Evolutionary conservation across 2,888 invertebrate genomes (phyloP).

Genomic region (Omphaloscelis lunosa): DNA sequence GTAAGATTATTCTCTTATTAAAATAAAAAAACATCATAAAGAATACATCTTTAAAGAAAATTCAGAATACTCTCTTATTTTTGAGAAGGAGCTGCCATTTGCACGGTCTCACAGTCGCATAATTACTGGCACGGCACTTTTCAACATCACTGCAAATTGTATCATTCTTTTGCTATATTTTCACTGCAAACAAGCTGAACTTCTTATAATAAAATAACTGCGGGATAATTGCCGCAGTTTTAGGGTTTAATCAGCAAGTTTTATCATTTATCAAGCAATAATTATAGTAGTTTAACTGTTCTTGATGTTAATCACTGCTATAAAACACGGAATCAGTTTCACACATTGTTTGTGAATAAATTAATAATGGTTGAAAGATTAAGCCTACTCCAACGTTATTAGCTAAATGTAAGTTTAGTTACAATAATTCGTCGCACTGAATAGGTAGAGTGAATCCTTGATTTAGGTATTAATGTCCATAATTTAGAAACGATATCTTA

Average conservation of each 20-base stretch:
- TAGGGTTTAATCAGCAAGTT: constrained; percentile 43
- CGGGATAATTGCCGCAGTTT: constrained; percentile 38
- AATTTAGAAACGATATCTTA: too few species aligned
- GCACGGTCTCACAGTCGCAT: constrained; percentile 53
- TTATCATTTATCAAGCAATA: constrained; percentile 61
- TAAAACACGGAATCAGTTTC: constrained; percentile 40
- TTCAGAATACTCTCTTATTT: constrained; percentile 51
- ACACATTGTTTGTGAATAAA: constrained; percentile 22
- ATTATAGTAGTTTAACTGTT: constrained; percentile 54
- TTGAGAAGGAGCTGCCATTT: constrained; percentile 56
- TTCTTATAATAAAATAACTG: constrained; percentile 48
- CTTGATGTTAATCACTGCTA: constrained; percentile 50
- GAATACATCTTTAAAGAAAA: constrained; percentile 39
- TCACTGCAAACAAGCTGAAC: constrained; percentile 51
- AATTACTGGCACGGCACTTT: constrained; percentile 61
- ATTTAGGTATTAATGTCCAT: too few species aligned
- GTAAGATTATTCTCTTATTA: background rate
- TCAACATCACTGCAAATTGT: constrained; percentile 58
- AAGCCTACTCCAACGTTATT: background rate
- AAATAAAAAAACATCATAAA: constrained; percentile 23
- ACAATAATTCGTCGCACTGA: background rate
- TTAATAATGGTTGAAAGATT: constrained; percentile 21
- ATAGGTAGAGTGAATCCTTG: background rate
- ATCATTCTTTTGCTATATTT: constrained; percentile 50
- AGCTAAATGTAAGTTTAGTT: too few species aligned